phyloP scores from a whole-genome alignment of 2,888 invertebrate genomes.

The Noctua pronuba region DNA sequence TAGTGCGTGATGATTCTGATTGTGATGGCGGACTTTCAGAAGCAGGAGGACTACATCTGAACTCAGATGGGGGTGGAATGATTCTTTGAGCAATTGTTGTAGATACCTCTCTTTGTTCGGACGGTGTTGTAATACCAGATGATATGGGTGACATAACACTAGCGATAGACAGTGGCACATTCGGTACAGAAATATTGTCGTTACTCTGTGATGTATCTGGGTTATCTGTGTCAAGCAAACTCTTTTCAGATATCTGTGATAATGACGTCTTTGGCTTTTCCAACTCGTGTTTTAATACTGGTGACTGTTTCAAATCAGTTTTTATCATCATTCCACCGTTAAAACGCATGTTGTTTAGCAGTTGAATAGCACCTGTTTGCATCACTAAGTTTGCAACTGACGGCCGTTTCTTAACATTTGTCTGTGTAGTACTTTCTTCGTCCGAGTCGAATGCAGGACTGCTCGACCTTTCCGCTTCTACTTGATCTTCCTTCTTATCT shows the following conservation, averaged over 20 bases:
- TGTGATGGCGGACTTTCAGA: slow-evolving; percentile 92
- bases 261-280: slow-evolving; percentile 87
- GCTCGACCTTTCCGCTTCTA: slow-evolving; percentile 95
- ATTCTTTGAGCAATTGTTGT: slow-evolving; percentile 92
- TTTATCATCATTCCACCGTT: slow-evolving; percentile 90
- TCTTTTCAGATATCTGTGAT: slow-evolving; percentile 92
- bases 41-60: slow-evolving; percentile 92
- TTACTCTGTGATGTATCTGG: slow-evolving; percentile 81
- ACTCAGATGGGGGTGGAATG: slow-evolving; percentile 94
- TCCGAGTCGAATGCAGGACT: slow-evolving; percentile 98
- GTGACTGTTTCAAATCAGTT: slow-evolving; percentile 81
- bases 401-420: slow-evolving; percentile 91
- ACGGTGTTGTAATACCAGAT: slow-evolving; percentile 85
- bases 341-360: slow-evolving; percentile 89
- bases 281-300: slow-evolving; percentile 80
- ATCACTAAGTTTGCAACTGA: slow-evolving; percentile 93
- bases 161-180: slow-evolving; percentile 79
- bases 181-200: slow-evolving; percentile 78
- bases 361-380: slow-evolving; percentile 91
- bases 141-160: slow-evolving; percentile 84
- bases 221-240: slow-evolving; percentile 91
- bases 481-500: slow-evolving; percentile 87
- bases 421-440: slow-evolving; percentile 94
- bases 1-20: slow-evolving; percentile 89
- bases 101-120: slow-evolving; percentile 85